phyloP scores from a whole-genome alignment of 2,113 vertebrate species.

The Piprites chloris region DNA sequence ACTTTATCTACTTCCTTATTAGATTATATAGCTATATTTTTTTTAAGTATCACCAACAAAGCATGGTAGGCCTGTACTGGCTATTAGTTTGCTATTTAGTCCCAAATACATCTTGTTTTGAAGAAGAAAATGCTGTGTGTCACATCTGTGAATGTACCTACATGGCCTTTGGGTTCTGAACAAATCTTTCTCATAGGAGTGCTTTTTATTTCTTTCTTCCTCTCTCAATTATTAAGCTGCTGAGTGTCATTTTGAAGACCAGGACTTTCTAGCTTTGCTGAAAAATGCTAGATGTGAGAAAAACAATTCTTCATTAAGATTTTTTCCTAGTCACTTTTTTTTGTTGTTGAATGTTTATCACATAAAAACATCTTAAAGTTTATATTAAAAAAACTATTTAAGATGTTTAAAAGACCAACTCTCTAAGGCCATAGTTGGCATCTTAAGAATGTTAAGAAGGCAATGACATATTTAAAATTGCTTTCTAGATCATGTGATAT shows the following conservation, averaged over 20 bases:
- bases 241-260: background rate
- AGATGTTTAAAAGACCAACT: background rate
- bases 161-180: background rate
- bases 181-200: background rate
- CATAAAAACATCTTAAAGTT: background rate
- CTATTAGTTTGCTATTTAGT: accelerated
- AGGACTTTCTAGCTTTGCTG: background rate
- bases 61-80: accelerated
- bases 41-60: background rate
- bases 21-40: background rate
- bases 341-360: background rate
- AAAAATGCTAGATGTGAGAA: background rate
- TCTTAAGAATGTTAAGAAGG: background rate
- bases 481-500: background rate
- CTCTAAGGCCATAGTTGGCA: background rate
- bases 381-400: background rate
- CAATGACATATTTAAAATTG: background rate
- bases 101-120: background rate
- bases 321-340: background rate
- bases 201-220: too few relatives aligned
- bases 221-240: background rate
- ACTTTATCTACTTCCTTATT: background rate
- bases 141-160: accelerated
- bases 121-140: background rate
- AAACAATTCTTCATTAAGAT: background rate